phyloP scores from a whole-genome alignment of 2,797 vertebrate genomes.

The Oryzias dopingdopingensis region DNA sequence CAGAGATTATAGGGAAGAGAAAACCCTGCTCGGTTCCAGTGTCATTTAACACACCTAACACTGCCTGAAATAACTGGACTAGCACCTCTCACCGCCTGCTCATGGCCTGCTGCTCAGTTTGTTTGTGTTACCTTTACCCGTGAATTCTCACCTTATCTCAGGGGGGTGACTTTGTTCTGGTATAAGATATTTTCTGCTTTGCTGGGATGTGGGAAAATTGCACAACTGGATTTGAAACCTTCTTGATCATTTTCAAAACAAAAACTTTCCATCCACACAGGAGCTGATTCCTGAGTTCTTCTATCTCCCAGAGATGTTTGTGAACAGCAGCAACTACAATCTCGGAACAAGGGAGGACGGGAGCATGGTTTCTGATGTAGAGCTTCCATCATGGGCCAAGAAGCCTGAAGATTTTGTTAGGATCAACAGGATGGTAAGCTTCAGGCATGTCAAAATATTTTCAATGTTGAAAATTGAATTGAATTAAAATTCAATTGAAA shows the following conservation, averaged over 20 bases:
- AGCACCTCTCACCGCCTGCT: slow-evolving; percentile 58
- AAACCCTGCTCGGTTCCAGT: slow-evolving; percentile 55
- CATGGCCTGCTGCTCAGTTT: slow-evolving; percentile 58
- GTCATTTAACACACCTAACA: slow-evolving; percentile 71
- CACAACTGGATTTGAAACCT: slow-evolving; percentile 15
- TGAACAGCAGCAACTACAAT: slow-evolving; percentile 93
- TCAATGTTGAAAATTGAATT: too few species aligned
- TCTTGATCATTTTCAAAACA: slow-evolving; percentile 10
- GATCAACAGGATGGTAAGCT: slow-evolving; percentile 95
- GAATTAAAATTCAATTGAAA: too few species aligned
- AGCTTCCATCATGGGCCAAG: slow-evolving; percentile 93
- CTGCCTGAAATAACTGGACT: slow-evolving; percentile 67
- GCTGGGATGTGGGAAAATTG: slow-evolving; percentile 20
- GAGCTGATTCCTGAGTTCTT: slow-evolving; percentile 98
- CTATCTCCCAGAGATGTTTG: slow-evolving; percentile 98
- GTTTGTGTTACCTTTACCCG: slow-evolving; percentile 66
- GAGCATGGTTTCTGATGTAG: slow-evolving; percentile 86
- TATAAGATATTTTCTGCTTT: slow-evolving; percentile 23
- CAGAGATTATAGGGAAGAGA: slow-evolving; percentile 45
- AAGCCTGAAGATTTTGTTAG: slow-evolving; percentile 96
- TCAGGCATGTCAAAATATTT: not conserved
- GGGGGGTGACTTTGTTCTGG: slow-evolving; percentile 1
- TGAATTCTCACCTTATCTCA: slow-evolving; percentile 59
- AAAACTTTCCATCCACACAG: slow-evolving; percentile 62
- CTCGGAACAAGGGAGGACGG: slow-evolving; percentile 90